Evolutionary conservation across 1,140 invertebrate species (phyloP).

Genomic region (Chionoecetes opilio): DNA sequence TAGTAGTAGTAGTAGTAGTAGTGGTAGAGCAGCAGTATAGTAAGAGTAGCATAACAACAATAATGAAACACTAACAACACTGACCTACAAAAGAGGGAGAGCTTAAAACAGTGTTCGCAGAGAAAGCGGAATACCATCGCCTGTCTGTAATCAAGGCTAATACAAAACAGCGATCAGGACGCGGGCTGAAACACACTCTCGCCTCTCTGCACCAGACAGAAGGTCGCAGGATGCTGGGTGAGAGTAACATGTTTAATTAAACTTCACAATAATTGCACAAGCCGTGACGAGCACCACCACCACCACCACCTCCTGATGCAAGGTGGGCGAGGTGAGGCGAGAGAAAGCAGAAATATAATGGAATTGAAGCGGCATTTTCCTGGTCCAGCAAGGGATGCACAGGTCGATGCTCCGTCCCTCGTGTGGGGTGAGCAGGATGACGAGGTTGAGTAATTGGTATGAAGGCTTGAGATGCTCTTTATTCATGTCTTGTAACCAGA

Average conservation of each 20-base stretch:
- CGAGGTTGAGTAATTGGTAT: too few relatives aligned
- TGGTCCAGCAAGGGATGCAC: background rate
- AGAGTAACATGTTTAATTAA: background rate
- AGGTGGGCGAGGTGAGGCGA: background rate
- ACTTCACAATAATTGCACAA: background rate
- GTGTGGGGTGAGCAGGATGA: too few relatives aligned
- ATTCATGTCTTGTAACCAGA: too few relatives aligned
- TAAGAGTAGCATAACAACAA: too few relatives aligned
- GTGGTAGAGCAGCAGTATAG: too few relatives aligned
- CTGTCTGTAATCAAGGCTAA: background rate
- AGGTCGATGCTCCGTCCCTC: background rate
- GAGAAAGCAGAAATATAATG: background rate
- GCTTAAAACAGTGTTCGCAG: background rate
- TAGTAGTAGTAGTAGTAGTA: too few relatives aligned
- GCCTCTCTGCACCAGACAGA: background rate
- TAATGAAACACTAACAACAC: too few relatives aligned
- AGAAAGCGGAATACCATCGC: background rate
- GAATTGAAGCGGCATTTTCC: background rate
- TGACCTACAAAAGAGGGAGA: background rate
- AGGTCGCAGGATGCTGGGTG: background rate
- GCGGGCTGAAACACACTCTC: background rate
- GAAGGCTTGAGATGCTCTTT: too few relatives aligned
- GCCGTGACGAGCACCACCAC: background rate
- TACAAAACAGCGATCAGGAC: background rate
- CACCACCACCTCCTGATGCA: background rate